Base-by-base conservation (phyloP, 1,140 invertebrate species). In the Microplitis mediator region DNA sequence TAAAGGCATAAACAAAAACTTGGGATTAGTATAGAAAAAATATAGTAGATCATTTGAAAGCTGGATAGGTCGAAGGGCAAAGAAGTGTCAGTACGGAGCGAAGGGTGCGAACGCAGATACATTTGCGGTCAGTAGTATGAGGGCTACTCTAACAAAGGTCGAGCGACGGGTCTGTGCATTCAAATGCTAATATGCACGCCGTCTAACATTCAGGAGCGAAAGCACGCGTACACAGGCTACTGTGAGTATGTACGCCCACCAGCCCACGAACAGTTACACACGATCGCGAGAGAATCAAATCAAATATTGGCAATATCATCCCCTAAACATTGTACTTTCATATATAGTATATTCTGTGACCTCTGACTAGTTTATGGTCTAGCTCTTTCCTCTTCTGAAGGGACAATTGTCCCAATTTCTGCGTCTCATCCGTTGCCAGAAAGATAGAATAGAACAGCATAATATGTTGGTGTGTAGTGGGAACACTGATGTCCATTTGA, bases 261-360 rank as follows among this genome's bases (percentile, higher is more conserved):
- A 51, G 23, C 51, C 6, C 36, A 36, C 63, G 31, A 13, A 32
- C 56, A 13, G 51, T n/a, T 6, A 35, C 69, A 66, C 9, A 78
- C 74, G 76, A 77, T 78, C 77, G 74, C 76, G 77, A 76, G 76
- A 84, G 83, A 85, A 86, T 86, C 84, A 86, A 86, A 85, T 81
- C 84, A 87, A 87, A 87, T 87, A 87, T 87, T 86, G 85, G 80
- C 84, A 86, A 86, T 86, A 87, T 86, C 83, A 81, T 83, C 80
- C 74, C 82, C 78, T 35, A 54, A 63, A 76, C 72, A 76, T 83
- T 82, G 81, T 79, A 78, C 80, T 73, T 31, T 23, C 8, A 8
- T 9, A 31, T 54, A 14, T 69, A 23, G 36, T 45, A 69, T 31
- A 34, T 62, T 13, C 70, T 60, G 71, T 77, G 77, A 80, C 75